A percentile compares a stretch with the other conserved stretches of the same genome.
These are phyloP conservation scores for Gasterosteus nipponicus DNA, from an alignment of 2,113 vertebrate species.

Conservation along the genomic window DNA sequence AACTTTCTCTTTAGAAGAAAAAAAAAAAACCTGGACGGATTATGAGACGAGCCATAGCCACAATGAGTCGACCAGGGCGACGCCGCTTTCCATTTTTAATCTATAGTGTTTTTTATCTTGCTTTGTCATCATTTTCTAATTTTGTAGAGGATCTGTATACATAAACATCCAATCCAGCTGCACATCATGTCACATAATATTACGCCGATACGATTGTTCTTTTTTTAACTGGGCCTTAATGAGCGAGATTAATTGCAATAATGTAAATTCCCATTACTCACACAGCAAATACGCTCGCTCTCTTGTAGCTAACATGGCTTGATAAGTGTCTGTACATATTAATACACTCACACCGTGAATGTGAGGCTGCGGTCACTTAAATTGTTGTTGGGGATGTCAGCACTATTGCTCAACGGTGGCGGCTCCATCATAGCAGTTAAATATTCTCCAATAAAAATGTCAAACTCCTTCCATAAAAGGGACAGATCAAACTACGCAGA, in stretches of 20 bases:
- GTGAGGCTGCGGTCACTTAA: background rate
- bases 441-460: background rate
- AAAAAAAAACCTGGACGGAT: background rate
- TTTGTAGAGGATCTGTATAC: background rate
- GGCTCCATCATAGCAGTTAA: background rate
- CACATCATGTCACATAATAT: background rate
- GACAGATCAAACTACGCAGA: background rate
- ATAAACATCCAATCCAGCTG: background rate
- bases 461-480: background rate
- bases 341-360: slow-evolving; percentile 18
- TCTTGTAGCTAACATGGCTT: slow-evolving; percentile 52
- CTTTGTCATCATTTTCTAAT: background rate
- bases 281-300: slow-evolving; percentile 6
- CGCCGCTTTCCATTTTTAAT: background rate
- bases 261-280: slow-evolving; percentile 10
- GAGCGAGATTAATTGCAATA: slow-evolving; percentile 10
- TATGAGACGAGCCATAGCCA: background rate
- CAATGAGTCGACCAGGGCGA: no score
- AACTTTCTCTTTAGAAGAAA: background rate
- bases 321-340: slow-evolving; percentile 35
- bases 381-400: background rate
- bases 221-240: slow-evolving; percentile 15
- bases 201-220: slow-evolving; percentile 17
- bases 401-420: background rate
- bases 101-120: background rate